Conservation (phyloP, 2,113 vertebrate genomes). For the Channa maculata region DNA sequence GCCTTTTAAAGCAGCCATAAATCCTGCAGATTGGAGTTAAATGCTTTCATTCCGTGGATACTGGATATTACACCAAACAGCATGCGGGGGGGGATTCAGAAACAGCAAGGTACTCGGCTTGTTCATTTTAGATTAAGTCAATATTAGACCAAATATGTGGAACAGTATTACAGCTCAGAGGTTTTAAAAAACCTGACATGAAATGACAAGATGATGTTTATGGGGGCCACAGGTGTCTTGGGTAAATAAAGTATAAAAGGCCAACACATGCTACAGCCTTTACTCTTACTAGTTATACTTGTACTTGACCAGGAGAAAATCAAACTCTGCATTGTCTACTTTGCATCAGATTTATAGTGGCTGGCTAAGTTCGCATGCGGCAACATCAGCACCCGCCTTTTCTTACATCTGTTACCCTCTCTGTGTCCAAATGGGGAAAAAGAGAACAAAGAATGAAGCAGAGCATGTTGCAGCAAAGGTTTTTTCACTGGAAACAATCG, state of each 20-base stretch:
- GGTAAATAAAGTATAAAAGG: slow-evolving; percentile 4
- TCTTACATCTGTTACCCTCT: slow-evolving; percentile 18
- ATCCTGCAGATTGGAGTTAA: slow-evolving; percentile 81
- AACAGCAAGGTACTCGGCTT: slow-evolving; percentile 73
- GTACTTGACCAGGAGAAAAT: not conserved
- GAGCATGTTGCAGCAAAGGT: slow-evolving; percentile 35
- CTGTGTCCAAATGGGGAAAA: slow-evolving; percentile 29
- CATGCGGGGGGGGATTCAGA: slow-evolving; percentile 74
- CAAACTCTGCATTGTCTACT: too few species aligned
- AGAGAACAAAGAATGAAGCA: slow-evolving; percentile 63
- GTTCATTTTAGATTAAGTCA: slow-evolving; percentile 77
- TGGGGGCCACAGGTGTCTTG: not conserved
- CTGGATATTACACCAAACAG: slow-evolving; percentile 71
- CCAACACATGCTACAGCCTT: slow-evolving; percentile 6
- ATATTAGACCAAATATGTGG: slow-evolving; percentile 64
- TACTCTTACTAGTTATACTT: slow-evolving; percentile 4
- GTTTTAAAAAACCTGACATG: slow-evolving; percentile 39
- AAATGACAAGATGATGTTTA: slow-evolving; percentile 6
- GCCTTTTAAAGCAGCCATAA: slow-evolving; percentile 78
- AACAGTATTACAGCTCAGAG: slow-evolving; percentile 44
- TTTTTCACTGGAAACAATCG: slow-evolving; percentile 48
- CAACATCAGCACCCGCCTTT: slow-evolving; percentile 33
- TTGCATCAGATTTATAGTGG: not conserved
- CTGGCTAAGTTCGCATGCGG: slow-evolving; percentile 17
- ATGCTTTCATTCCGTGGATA: slow-evolving; percentile 78